These are phyloP conservation scores for Chrysolina americana DNA, from an alignment of 2,888 invertebrate species.

Conservation along the genomic window DNA sequence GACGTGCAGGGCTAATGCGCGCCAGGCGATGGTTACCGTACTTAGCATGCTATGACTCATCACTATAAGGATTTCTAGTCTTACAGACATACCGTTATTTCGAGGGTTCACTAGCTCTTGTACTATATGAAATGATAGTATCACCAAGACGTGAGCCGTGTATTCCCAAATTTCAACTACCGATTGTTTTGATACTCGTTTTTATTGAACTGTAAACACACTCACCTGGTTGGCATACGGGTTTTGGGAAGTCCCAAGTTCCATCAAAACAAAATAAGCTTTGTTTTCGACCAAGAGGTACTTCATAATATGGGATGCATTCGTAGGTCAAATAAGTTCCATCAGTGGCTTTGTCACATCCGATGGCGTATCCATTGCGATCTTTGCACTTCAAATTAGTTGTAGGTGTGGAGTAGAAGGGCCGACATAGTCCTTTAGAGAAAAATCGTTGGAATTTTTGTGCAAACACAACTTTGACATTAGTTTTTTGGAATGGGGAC, in stretches of 20 bases:
- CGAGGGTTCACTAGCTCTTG: no score
- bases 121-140: not conserved
- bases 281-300: conserved; percentile 45
- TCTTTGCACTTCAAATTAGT: conserved; percentile 44
- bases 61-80: no score
- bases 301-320: conserved; percentile 45
- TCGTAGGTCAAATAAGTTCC: conserved; percentile 45
- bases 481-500: no score
- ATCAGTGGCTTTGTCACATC: conserved; percentile 44
- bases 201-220: not conserved
- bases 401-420: conserved; percentile 23
- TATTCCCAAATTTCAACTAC: not conserved
- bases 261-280: conserved; percentile 43
- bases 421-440: not conserved
- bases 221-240: conserved; percentile 49
- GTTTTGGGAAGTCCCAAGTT: conserved; percentile 45
- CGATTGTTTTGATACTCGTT: not conserved
- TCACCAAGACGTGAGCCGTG: not conserved
- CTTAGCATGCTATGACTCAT: no score
- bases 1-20: no score
- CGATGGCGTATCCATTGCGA: conserved; percentile 35
- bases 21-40: no score
- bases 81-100: no score
- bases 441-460: not conserved
- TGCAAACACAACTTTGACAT: no score